phyloP scores from a whole-genome alignment of 2,113 vertebrate species.

The Sebastes fasciatus region DNA sequence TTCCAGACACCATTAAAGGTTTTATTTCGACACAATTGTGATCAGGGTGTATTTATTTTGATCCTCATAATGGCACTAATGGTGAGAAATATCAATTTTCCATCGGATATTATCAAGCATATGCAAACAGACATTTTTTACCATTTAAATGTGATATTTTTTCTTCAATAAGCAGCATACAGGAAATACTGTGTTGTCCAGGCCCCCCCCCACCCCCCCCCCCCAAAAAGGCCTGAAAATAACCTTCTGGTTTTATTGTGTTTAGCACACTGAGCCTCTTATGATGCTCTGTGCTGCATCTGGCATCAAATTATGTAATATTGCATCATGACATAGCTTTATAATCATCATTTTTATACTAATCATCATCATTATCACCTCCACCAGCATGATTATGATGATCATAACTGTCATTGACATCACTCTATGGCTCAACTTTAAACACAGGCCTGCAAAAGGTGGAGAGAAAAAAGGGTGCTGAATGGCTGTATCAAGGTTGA shows the following conservation, averaged over 20 bases:
- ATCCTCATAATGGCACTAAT: background rate
- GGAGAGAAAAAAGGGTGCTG: background rate
- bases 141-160: background rate
- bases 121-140: background rate
- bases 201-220: background rate
- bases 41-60: constrained; percentile 3
- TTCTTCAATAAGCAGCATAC: background rate
- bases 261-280: constrained; percentile 31
- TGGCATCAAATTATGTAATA: constrained; percentile 61
- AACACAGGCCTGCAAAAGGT: constrained; percentile 10
- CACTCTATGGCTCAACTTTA: constrained; percentile 12
- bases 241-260: constrained; percentile 25
- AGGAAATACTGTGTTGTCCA: constrained; percentile 4
- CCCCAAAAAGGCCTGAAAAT: constrained; percentile 27
- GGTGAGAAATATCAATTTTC: background rate
- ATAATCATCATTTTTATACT: constrained; percentile 16
- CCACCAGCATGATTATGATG: background rate
- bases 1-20: constrained; percentile 25
- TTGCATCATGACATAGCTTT: constrained; percentile 59
- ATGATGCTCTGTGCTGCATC: constrained; percentile 29
- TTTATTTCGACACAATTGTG: background rate
- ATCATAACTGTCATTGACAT: constrained; percentile 24
- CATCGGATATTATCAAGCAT: constrained; percentile 8
- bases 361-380: constrained; percentile 27
- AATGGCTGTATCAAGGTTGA: constrained; percentile 1